Percentiles rank a stretch among this genome's conserved stretches.
Evolutionary conservation across 2,888 invertebrate species (phyloP).

Genomic region (Cantharis lateralis): DNA sequence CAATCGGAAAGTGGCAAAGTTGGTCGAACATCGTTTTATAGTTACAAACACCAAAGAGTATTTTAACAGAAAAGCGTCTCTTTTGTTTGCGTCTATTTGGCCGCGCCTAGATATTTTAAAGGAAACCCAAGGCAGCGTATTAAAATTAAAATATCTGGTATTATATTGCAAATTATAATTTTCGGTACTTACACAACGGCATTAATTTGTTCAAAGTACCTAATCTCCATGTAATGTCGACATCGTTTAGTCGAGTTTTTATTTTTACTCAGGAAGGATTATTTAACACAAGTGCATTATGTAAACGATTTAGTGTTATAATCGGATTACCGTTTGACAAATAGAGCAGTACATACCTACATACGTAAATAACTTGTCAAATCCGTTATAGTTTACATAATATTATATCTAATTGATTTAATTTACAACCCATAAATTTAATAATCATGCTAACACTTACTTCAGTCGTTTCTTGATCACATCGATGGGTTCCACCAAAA

Average conservation of each 20-base stretch:
- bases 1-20: too few relatives aligned
- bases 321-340: background rate
- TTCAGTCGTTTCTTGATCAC: constrained; percentile 59
- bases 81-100: too few relatives aligned
- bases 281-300: background rate
- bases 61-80: too few relatives aligned
- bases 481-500: constrained; percentile 69
- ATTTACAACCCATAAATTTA: background rate
- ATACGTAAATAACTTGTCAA: background rate
- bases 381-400: background rate
- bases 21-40: too few relatives aligned
- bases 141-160: background rate
- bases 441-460: constrained; percentile 44
- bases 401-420: background rate
- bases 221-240: background rate
- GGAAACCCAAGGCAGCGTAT: too few relatives aligned
- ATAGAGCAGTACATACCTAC: background rate
- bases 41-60: too few relatives aligned
- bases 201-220: background rate
- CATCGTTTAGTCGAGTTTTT: background rate
- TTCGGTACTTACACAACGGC: background rate
- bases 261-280: background rate
- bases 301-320: background rate
- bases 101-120: too few relatives aligned
- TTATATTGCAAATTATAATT: background rate